Percentiles rank a stretch among this genome's conserved stretches.
Conservation (phyloP, 2,888 invertebrate species). For the Oscheius onirici region DNA sequence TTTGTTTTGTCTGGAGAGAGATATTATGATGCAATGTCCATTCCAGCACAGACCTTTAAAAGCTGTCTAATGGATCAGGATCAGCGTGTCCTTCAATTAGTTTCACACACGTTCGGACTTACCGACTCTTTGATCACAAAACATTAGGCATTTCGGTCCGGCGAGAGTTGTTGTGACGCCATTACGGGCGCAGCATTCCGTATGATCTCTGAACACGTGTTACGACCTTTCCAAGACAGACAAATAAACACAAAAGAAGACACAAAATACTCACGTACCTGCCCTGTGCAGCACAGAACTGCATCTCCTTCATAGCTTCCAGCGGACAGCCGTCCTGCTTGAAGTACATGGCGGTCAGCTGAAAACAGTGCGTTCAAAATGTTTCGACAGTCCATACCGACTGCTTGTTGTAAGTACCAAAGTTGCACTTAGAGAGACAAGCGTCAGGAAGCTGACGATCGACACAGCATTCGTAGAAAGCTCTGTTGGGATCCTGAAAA, state of each 20-base stretch:
- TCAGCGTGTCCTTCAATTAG: background rate
- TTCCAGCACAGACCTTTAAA: conserved; percentile 22
- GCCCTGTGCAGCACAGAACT: conserved; percentile 67
- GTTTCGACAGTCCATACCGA: conserved; percentile 34
- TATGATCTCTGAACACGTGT: conserved; percentile 55
- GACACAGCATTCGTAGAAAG: conserved; percentile 67
- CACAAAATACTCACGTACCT: conserved; percentile 32
- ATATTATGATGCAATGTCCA: background rate
- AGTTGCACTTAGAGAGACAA: conserved; percentile 64
- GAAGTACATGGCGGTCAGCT: conserved; percentile 65
- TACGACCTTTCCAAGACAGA: background rate
- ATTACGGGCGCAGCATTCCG: conserved; percentile 64
- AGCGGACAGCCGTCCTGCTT: conserved; percentile 68
- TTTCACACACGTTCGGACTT: background rate
- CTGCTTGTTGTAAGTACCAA: conserved; percentile 60
- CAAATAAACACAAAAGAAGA: background rate
- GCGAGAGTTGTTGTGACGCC: conserved; percentile 68
- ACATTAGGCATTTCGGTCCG: conserved; percentile 64
- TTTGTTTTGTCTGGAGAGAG: too few relatives aligned
- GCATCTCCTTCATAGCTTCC: conserved; percentile 66
- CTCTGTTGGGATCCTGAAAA: conserved; percentile 63
- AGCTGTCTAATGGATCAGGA: background rate
- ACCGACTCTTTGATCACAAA: conserved; percentile 68
- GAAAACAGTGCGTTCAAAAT: conserved; percentile 15
- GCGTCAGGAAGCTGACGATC: conserved; percentile 68